Evolutionary conservation across 2,113 vertebrate species (phyloP).

Genomic region (Mystacornis crossleyi): DNA sequence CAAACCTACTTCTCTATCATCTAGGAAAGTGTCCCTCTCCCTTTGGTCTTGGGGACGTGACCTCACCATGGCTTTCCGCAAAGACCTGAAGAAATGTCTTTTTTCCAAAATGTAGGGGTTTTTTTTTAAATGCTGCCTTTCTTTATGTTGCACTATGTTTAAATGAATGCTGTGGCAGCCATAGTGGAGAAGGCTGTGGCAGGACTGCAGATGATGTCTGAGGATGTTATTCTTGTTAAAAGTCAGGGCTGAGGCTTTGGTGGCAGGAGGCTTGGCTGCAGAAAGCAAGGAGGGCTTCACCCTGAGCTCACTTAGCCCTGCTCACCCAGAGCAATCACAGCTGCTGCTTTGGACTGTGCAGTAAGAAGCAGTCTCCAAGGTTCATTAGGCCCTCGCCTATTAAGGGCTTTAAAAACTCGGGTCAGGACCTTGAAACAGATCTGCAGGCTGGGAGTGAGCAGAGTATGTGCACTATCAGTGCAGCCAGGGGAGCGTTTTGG

Average conservation of each 20-base stretch:
- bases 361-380: not conserved
- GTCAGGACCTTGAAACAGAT: slow-evolving; percentile 62
- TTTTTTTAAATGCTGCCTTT: not conserved
- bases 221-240: not conserved
- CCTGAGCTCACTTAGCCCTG: not conserved
- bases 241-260: not conserved
- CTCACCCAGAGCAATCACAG: not conserved
- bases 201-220: not conserved
- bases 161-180: not conserved
- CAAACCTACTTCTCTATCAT: not conserved
- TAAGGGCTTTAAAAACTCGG: slow-evolving; percentile 43
- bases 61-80: not conserved
- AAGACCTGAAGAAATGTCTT: not conserved
- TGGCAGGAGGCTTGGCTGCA: not conserved
- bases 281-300: not conserved
- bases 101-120: not conserved
- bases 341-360: not conserved
- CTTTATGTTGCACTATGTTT: not conserved
- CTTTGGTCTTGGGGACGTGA: not conserved
- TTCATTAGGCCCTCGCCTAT: slow-evolving; percentile 50
- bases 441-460: not conserved
- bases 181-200: not conserved
- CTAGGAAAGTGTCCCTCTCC: not conserved
- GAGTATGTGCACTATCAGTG: not conserved
- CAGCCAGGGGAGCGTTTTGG: not conserved